Evolutionary conservation across 2,888 invertebrate species (phyloP).

Genomic region (Pandemis heparana): DNA sequence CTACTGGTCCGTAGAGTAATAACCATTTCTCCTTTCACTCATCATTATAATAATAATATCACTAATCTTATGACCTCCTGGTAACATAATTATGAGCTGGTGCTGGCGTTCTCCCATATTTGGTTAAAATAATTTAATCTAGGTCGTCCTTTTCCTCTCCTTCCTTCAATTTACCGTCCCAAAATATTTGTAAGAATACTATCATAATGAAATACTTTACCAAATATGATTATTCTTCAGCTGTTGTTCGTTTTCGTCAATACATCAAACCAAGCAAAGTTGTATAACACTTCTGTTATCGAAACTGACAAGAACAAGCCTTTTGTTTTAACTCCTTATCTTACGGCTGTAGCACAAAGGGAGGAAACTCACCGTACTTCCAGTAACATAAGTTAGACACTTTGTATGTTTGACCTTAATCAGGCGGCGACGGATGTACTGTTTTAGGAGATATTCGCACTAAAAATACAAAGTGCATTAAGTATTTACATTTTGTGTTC

Average conservation of each 20-base stretch:
- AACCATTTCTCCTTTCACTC: too few relatives aligned
- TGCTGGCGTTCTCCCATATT: too few relatives aligned
- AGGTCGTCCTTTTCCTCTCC: too few relatives aligned
- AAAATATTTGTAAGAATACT: too few relatives aligned
- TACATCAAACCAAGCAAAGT: not conserved
- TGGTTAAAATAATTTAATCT: too few relatives aligned
- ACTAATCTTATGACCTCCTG: too few relatives aligned
- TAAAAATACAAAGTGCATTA: not conserved
- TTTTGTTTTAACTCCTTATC: slow-evolving; percentile 12
- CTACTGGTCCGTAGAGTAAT: too few relatives aligned
- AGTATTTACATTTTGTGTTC: not conserved
- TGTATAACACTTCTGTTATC: not conserved
- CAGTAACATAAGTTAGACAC: not conserved
- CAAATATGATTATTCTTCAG: not conserved
- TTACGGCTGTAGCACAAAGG: slow-evolving; percentile 6
- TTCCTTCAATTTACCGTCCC: too few relatives aligned
- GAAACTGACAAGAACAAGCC: slow-evolving; percentile 2
- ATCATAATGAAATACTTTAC: too few relatives aligned
- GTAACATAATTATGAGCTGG: too few relatives aligned
- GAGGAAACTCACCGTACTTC: slow-evolving; percentile 3
- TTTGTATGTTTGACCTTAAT: slow-evolving; percentile 6
- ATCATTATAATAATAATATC: too few relatives aligned
- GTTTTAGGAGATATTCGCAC: not conserved
- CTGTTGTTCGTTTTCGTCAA: not conserved
- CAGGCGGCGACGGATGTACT: not conserved